Conservation (phyloP, 2,797 vertebrate species). For the Pseudochirops corinnae region DNA sequence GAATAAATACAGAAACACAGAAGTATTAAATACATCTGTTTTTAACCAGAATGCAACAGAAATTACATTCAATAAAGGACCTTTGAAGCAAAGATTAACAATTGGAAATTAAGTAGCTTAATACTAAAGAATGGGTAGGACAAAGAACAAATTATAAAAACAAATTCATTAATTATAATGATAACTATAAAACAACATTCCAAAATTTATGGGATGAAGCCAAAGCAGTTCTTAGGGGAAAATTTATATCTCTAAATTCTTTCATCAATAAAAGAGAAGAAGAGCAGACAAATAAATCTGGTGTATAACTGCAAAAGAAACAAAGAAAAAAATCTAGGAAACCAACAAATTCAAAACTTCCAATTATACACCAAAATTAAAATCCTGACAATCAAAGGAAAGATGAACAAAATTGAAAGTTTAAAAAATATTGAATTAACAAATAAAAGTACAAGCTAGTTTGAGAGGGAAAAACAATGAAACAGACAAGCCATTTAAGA, state of each 20-base stretch:
- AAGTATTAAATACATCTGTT: background rate
- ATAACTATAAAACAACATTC: background rate
- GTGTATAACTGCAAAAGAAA: background rate
- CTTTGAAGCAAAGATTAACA: no score
- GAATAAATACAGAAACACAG: background rate
- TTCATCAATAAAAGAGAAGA: background rate
- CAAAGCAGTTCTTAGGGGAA: background rate
- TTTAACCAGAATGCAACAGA: background rate
- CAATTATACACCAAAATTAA: background rate
- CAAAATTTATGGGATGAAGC: background rate
- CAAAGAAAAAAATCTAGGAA: background rate
- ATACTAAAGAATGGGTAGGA: no score
- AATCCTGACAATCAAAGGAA: background rate
- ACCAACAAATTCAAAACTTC: background rate
- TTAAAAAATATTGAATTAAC: background rate
- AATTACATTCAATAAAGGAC: no score
- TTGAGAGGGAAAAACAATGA: background rate
- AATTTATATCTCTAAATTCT: background rate
- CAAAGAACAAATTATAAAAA: no score
- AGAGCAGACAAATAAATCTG: background rate
- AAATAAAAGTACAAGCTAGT: no score
- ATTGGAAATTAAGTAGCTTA: no score
- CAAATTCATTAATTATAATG: background rate
- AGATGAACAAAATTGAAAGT: background rate
- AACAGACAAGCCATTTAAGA: background rate